phyloP scores from a whole-genome alignment of 2,797 vertebrate species.

The Ammospiza maritima region DNA sequence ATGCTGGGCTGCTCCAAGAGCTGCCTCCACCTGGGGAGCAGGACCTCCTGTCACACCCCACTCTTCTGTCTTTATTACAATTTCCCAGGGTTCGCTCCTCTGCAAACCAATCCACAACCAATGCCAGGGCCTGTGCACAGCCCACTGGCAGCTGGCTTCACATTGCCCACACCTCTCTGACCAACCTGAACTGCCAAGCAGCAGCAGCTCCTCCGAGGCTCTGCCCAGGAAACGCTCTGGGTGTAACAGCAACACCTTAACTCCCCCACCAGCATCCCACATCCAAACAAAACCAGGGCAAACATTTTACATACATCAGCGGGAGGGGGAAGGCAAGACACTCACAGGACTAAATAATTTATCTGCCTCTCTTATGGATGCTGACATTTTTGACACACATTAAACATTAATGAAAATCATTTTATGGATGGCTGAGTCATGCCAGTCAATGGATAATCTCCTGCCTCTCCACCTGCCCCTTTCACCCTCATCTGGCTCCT shows the following conservation, averaged over 20 bases:
- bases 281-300: slow-evolving; percentile 33
- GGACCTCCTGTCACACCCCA: neutral
- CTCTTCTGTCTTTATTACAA: neutral
- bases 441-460: slow-evolving; percentile 45
- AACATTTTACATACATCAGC: neutral
- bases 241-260: neutral
- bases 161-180: neutral
- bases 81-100: neutral
- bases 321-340: neutral
- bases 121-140: neutral
- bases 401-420: slow-evolving; percentile 73
- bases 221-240: neutral
- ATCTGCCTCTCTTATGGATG: slow-evolving; percentile 16
- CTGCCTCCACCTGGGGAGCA: neutral
- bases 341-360: slow-evolving; percentile 69
- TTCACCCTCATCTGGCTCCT: slow-evolving; percentile 28
- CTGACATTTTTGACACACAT: slow-evolving; percentile 70
- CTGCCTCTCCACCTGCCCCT: slow-evolving; percentile 60
- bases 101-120: neutral
- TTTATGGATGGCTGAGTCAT: slow-evolving; percentile 68
- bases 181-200: rapidly evolving
- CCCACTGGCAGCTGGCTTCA: neutral
- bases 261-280: neutral
- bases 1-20: neutral
- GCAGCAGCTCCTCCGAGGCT: neutral